Evolutionary conservation across 2,888 invertebrate species (phyloP).

Genomic region (Orthosia incerta): DNA sequence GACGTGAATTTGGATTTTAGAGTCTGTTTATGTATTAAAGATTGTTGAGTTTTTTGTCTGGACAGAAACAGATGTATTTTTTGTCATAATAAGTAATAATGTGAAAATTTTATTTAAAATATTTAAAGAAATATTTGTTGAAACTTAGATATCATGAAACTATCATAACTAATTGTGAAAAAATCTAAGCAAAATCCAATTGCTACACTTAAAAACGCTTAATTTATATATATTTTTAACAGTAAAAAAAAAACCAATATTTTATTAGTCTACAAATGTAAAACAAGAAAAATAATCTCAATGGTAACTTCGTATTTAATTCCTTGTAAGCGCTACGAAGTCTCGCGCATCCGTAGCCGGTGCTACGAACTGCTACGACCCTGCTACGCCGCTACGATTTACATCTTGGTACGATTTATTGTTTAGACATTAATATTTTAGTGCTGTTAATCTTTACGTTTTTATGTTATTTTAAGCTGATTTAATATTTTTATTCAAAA

Average conservation of each 20-base stretch:
- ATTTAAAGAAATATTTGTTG: too few species aligned
- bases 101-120: too few species aligned
- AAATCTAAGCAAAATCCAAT: neutral
- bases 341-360: constrained; percentile 56
- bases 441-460: constrained; percentile 25
- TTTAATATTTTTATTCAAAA: constrained; percentile 5
- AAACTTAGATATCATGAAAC: neutral
- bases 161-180: neutral
- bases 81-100: too few species aligned
- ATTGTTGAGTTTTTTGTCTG: constrained; percentile 1
- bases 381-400: constrained; percentile 31
- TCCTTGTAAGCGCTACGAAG: constrained; percentile 62
- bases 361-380: constrained; percentile 50
- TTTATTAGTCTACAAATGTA: constrained; percentile 19
- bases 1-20: constrained; percentile 1
- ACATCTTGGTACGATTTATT: constrained; percentile 58
- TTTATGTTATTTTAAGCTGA: constrained; percentile 2
- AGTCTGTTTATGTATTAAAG: constrained; percentile 2
- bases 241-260: neutral
- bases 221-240: too few species aligned
- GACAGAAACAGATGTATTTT: too few species aligned
- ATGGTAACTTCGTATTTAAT: constrained; percentile 60
- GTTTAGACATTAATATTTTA: constrained; percentile 32
- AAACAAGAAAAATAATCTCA: constrained; percentile 42
- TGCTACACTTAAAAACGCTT: neutral